Conservation (phyloP, 2,888 invertebrate species). For the Acanthococcus lagerstroemiae region DNA sequence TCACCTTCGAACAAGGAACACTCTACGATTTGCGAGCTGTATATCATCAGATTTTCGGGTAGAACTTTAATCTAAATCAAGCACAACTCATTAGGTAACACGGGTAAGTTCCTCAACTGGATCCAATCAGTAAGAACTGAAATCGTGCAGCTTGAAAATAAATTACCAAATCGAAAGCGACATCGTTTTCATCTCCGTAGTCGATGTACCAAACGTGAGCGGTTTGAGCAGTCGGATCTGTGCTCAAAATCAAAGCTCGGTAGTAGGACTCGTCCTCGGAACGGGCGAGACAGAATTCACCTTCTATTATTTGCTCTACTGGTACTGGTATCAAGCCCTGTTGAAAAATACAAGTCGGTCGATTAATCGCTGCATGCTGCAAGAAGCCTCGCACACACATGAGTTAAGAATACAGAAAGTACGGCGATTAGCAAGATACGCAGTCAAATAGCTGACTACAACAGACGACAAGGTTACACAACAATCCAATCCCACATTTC, state of each 20-base stretch:
- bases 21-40: conserved; percentile 18
- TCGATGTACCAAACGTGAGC: conserved; percentile 37
- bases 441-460: background rate
- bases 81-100: too few species aligned
- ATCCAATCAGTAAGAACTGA: too few species aligned
- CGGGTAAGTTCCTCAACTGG: background rate
- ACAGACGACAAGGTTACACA: too few species aligned
- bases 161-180: conserved; percentile 32
- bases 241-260: conserved; percentile 35
- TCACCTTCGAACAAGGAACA: conserved; percentile 16
- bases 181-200: conserved; percentile 37
- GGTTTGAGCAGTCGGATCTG: conserved; percentile 11
- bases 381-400: background rate
- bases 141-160: background rate
- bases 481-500: too few species aligned
- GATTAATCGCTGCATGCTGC: too few species aligned
- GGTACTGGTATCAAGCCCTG: conserved; percentile 16
- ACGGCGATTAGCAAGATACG: background rate
- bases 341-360: background rate
- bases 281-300: conserved; percentile 18
- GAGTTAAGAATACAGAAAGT: background rate
- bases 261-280: conserved; percentile 36
- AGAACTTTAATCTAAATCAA: background rate
- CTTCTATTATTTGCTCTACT: conserved; percentile 8
- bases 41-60: conserved; percentile 11